Evolutionary conservation across 2,797 vertebrate species (phyloP).

Genomic region (Pagetopsis macropterus): DNA sequence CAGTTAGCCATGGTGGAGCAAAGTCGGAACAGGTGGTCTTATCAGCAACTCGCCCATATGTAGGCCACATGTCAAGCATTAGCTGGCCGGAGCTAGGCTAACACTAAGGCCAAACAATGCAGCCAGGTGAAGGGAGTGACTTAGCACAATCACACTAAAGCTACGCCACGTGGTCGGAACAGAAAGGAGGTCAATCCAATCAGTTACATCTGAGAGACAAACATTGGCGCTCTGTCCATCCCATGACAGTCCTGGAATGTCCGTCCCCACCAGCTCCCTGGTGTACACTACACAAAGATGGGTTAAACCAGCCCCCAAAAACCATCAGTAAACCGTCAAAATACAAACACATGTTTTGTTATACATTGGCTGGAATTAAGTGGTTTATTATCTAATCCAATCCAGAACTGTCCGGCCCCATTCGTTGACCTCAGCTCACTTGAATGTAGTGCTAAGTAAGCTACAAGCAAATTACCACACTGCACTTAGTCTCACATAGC

Average conservation of each 20-base stretch:
- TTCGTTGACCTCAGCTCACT: slow-evolving; percentile 14
- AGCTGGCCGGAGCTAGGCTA: slow-evolving; percentile 31
- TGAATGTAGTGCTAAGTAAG: not conserved
- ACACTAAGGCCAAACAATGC: not conserved
- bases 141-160: slow-evolving; percentile 64
- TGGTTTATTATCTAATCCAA: slow-evolving; percentile 28
- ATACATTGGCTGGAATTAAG: slow-evolving; percentile 16
- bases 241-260: slow-evolving; percentile 14
- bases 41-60: slow-evolving; percentile 53
- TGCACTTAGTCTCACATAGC: no score
- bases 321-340: not conserved
- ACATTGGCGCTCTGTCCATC: slow-evolving; percentile 57
- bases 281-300: slow-evolving; percentile 19
- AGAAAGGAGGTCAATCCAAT: slow-evolving; percentile 80
- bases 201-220: slow-evolving; percentile 67
- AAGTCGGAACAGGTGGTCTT: slow-evolving; percentile 73
- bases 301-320: not conserved
- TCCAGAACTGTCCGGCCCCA: not conserved
- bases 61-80: slow-evolving; percentile 72
- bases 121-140: slow-evolving; percentile 60
- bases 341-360: not conserved
- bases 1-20: slow-evolving; percentile 27
- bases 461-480: slow-evolving; percentile 4
- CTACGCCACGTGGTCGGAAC: slow-evolving; percentile 57
- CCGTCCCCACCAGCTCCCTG: not conserved